These are phyloP conservation scores for Gadopsis bispinosus DNA, from an alignment of 2,797 vertebrate species.

Conservation along the genomic window DNA sequence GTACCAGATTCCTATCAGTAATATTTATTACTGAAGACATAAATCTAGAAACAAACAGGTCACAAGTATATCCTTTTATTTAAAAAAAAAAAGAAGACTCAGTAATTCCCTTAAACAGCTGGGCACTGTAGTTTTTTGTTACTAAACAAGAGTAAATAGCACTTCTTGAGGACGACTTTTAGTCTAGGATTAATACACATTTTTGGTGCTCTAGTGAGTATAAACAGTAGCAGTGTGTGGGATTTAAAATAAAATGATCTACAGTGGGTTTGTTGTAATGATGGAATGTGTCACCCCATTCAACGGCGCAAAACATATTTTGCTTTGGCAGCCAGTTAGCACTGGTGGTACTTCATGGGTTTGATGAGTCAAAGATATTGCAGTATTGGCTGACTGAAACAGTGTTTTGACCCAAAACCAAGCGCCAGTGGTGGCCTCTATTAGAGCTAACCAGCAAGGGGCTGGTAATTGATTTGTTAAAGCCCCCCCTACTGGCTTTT, in stretches of 20 bases:
- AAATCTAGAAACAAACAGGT: background rate
- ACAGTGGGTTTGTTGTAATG: background rate
- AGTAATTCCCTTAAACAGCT: background rate
- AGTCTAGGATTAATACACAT: background rate
- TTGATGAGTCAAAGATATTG: background rate
- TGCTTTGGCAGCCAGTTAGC: background rate
- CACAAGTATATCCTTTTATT: background rate
- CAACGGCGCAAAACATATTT: background rate
- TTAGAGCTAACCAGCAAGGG: constrained; percentile 24
- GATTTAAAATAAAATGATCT: background rate
- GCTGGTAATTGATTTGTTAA: constrained; percentile 74
- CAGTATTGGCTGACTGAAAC: constrained; percentile 20
- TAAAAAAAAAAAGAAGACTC: background rate
- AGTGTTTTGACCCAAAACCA: constrained; percentile 10
- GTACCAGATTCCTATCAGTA: no score
- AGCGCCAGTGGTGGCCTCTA: background rate
- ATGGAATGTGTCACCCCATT: background rate
- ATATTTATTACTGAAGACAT: background rate
- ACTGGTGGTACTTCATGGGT: no score
- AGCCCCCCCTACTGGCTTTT: constrained; percentile 25
- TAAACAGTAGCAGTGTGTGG: background rate
- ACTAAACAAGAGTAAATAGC: background rate
- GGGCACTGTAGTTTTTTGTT: background rate
- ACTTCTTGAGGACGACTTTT: constrained; percentile 1
- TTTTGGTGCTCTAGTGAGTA: background rate